phyloP scores from a whole-genome alignment of 64 coral and sea anemone genomes.

The Porites lutea region DNA sequence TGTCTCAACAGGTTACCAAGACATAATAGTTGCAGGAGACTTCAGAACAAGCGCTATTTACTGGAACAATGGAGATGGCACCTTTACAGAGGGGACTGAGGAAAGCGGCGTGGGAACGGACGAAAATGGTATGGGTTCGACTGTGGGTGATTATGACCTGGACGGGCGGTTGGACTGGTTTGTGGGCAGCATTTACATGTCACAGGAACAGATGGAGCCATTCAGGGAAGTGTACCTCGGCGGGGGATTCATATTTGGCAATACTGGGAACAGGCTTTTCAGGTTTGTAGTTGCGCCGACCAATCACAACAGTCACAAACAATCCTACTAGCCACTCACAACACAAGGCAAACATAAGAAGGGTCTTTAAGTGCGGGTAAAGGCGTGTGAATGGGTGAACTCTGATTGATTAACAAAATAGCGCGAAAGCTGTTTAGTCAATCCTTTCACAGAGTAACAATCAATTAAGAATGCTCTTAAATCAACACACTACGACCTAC shows the following conservation, averaged over 20 bases:
- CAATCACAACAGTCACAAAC: too few species aligned
- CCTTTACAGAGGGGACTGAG: slow-evolving; percentile 80
- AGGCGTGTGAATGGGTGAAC: too few species aligned
- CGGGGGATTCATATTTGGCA: slow-evolving; percentile 94
- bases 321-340: too few species aligned
- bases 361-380: too few species aligned
- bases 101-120: slow-evolving; percentile 78
- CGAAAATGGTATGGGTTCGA: slow-evolving; percentile 98
- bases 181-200: slow-evolving; percentile 92
- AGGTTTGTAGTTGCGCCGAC: slow-evolving; percentile 24
- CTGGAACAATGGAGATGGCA: slow-evolving; percentile 96
- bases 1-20: slow-evolving; percentile 68
- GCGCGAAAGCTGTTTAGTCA: too few species aligned
- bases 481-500: too few species aligned
- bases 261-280: slow-evolving; percentile 90
- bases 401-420: too few species aligned
- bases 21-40: slow-evolving; percentile 85
- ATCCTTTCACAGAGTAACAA: too few species aligned
- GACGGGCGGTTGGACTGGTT: slow-evolving; percentile 96
- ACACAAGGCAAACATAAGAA: too few species aligned
- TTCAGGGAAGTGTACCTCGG: slow-evolving; percentile 89
- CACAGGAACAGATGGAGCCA: slow-evolving; percentile 87
- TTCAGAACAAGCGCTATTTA: slow-evolving; percentile 92
- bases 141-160: slow-evolving; percentile 87
- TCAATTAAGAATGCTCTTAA: too few species aligned